A percentile compares a stretch with the other conserved stretches of the same genome.
Conservation (phyloP, 2,113 vertebrate genomes). For the Seriola dumerili region DNA sequence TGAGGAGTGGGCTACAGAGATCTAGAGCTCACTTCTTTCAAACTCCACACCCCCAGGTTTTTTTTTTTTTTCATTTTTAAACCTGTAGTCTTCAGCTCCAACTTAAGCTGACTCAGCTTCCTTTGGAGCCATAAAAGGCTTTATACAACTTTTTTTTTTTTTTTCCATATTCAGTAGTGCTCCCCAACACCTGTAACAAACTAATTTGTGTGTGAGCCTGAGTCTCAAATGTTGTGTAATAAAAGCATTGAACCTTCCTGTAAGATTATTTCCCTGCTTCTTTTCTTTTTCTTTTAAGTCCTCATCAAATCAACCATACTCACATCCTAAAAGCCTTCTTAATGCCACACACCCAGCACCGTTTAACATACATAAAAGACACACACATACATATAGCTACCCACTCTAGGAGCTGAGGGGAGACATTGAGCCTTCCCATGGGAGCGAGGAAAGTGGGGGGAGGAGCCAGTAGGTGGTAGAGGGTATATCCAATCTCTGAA, state of each 20-base stretch:
- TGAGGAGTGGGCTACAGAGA: background rate
- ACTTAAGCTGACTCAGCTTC: background rate
- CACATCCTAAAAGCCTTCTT: conserved; percentile 42
- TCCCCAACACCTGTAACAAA: background rate
- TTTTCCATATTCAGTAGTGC: background rate
- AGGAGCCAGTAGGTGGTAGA: conserved; percentile 50
- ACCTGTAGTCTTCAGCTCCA: background rate
- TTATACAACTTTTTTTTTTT: background rate
- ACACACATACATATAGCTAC: conserved; percentile 29
- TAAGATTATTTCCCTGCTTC: background rate
- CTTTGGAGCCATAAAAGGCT: background rate
- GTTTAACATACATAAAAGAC: conserved; percentile 67
- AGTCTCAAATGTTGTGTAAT: background rate
- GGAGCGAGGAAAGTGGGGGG: conserved; percentile 43
- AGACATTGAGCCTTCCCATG: conserved; percentile 62
- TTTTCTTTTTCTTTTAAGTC: background rate
- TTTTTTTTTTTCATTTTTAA: background rate
- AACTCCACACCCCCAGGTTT: background rate
- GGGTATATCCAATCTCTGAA: conserved; percentile 83
- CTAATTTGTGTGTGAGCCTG: background rate
- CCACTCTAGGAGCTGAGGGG: conserved; percentile 56
- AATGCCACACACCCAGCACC: conserved; percentile 60
- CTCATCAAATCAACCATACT: conserved; percentile 39
- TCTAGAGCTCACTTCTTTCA: background rate
- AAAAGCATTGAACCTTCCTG: background rate